phyloP scores from a whole-genome alignment of 2,113 vertebrate species.

The Zapornia atra region DNA sequence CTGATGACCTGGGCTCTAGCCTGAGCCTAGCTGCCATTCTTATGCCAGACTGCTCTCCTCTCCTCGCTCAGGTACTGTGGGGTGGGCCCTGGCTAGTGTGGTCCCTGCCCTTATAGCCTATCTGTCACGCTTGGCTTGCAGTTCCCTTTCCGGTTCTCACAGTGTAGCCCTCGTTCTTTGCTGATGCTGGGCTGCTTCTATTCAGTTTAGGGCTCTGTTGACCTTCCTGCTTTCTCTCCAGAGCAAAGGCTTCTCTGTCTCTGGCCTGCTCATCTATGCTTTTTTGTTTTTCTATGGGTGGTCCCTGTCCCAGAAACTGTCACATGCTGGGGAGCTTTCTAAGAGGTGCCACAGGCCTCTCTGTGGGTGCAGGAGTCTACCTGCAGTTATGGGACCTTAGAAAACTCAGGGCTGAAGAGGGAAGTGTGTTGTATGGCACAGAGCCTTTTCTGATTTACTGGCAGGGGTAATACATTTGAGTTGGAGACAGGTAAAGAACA shows the following conservation, averaged over 20 bases:
- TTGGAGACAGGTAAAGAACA: background rate
- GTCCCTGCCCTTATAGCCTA: accelerated
- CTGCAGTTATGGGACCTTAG: background rate
- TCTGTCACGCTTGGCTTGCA: accelerated
- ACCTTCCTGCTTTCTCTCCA: background rate
- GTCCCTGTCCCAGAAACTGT: background rate
- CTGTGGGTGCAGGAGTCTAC: background rate
- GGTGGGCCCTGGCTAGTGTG: background rate
- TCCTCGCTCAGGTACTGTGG: background rate
- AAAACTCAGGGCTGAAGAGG: background rate
- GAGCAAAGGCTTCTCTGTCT: background rate
- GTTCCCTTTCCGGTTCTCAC: background rate
- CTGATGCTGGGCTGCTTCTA: background rate
- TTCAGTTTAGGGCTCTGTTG: background rate
- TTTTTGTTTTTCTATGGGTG: background rate
- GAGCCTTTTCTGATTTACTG: background rate
- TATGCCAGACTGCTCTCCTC: background rate
- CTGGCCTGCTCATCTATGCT: background rate
- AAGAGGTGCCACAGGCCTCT: background rate
- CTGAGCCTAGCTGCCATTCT: background rate
- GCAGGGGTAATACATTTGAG: background rate
- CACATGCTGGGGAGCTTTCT: accelerated
- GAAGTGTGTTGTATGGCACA: background rate
- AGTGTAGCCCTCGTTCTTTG: background rate
- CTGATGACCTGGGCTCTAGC: background rate